Evolutionary conservation across 2,888 invertebrate genomes (phyloP).

Genomic region (Andrena trimmerana): DNA sequence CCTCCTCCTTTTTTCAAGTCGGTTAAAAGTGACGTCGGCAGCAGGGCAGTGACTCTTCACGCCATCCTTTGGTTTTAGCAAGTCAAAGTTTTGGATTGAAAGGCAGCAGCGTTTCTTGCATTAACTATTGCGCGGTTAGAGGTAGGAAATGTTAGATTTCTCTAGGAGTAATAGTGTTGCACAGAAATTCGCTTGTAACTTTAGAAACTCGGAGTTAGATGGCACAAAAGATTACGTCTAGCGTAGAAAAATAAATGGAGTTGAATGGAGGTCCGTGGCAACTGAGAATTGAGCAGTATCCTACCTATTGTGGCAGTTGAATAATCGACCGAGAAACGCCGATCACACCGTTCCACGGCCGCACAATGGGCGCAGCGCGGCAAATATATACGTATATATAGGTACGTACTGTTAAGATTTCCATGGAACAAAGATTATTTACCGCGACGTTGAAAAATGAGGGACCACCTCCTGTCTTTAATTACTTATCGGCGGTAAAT

Average conservation of each 20-base stretch:
- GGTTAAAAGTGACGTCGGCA: too few relatives aligned
- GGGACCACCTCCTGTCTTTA: slow-evolving; percentile 37
- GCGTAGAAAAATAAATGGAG: not conserved
- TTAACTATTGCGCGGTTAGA: not conserved
- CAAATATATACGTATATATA: not conserved
- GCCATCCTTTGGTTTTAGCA: not conserved
- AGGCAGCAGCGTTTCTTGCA: not conserved
- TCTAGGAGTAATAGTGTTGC: not conserved
- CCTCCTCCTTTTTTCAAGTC: too few relatives aligned
- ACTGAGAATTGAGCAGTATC: slow-evolving; percentile 1
- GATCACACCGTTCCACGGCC: slow-evolving; percentile 19
- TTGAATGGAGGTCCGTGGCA: not conserved
- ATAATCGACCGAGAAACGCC: slow-evolving; percentile 47
- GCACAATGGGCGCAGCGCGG: slow-evolving; percentile 31
- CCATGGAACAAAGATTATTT: slow-evolving; percentile 42
- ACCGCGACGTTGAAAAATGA: slow-evolving; percentile 54
- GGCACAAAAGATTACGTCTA: slow-evolving; percentile 4
- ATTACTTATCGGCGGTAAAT: slow-evolving; percentile 53
- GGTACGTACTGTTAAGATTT: slow-evolving; percentile 32
- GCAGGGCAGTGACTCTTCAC: too few relatives aligned
- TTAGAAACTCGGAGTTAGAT: not conserved
- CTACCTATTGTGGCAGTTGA: slow-evolving; percentile 19
- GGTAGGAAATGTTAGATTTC: not conserved
- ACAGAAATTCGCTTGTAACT: not conserved
- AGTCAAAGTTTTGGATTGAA: not conserved